Conservation (phyloP, 1,140 invertebrate species). For the Brachionus asplanchnoidis region DNA sequence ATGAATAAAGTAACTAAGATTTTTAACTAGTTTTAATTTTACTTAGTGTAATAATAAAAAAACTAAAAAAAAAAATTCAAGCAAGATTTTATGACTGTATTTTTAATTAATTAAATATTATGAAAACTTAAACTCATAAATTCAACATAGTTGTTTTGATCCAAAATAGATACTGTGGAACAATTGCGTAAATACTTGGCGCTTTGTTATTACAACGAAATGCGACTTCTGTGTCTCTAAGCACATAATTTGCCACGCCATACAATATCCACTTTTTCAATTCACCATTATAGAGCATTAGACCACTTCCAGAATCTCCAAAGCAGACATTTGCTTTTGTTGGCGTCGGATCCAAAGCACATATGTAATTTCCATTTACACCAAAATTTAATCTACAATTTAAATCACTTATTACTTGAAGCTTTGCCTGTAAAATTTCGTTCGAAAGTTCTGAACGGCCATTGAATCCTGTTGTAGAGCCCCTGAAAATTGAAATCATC, state of each 20-base stretch:
- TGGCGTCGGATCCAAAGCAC: neutral
- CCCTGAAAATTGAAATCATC: neutral
- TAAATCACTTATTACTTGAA: neutral
- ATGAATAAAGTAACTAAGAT: too few relatives aligned
- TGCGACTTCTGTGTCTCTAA: neutral
- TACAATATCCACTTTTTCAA: neutral
- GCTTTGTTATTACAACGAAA: neutral
- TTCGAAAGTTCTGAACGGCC: neutral
- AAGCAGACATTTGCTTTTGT: neutral
- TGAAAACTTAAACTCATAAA: neutral
- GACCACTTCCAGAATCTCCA: conserved; percentile 3
- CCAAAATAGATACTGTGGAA: neutral
- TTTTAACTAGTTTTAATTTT: too few relatives aligned
- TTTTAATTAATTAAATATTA: too few relatives aligned
- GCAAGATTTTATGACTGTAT: too few relatives aligned
- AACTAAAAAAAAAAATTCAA: too few relatives aligned
- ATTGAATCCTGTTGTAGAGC: conserved; percentile 6
- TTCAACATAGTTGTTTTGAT: neutral
- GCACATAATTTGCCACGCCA: neutral
- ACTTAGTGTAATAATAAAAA: too few relatives aligned
- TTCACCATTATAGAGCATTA: neutral
- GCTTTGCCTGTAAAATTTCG: neutral
- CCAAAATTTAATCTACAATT: neutral
- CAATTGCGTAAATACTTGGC: conserved; percentile 14
- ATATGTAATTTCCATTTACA: neutral